These are phyloP conservation scores for Stenichneumon culpator DNA, from an alignment of 2,888 invertebrate genomes.

Conservation along the genomic window DNA sequence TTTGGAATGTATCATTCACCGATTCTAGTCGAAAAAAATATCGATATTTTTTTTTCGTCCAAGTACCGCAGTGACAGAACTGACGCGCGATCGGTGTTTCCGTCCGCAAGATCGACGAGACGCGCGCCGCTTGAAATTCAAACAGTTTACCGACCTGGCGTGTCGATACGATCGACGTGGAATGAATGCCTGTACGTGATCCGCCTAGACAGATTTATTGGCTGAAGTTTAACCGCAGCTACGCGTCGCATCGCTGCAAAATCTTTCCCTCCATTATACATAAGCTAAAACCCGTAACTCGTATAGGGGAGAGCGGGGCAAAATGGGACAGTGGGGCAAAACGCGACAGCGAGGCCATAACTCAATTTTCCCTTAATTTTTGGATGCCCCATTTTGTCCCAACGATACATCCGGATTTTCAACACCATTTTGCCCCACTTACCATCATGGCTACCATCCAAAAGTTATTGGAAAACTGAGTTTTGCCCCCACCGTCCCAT, in stretches of 20 bases:
- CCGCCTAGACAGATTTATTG: constrained; percentile 57
- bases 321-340: no score
- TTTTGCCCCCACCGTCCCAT: no score
- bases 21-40: constrained; percentile 17
- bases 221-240: constrained; percentile 38
- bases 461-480: no score
- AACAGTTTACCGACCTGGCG: constrained; percentile 28
- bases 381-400: no score
- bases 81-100: constrained; percentile 36
- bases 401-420: no score
- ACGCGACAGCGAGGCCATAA: no score
- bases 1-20: constrained; percentile 24
- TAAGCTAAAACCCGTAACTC: neutral
- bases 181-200: constrained; percentile 58
- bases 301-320: no score
- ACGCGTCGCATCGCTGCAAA: constrained; percentile 17
- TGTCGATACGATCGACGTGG: constrained; percentile 39
- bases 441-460: no score
- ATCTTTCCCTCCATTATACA: constrained; percentile 25
- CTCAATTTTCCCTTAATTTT: no score
- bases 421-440: no score
- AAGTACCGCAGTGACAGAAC: neutral
- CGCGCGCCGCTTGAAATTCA: constrained; percentile 36
- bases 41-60: neutral
- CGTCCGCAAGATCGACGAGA: constrained; percentile 33